These are phyloP conservation scores for Carapus acus DNA, from an alignment of 2,797 vertebrate genomes.

Conservation along the genomic window DNA sequence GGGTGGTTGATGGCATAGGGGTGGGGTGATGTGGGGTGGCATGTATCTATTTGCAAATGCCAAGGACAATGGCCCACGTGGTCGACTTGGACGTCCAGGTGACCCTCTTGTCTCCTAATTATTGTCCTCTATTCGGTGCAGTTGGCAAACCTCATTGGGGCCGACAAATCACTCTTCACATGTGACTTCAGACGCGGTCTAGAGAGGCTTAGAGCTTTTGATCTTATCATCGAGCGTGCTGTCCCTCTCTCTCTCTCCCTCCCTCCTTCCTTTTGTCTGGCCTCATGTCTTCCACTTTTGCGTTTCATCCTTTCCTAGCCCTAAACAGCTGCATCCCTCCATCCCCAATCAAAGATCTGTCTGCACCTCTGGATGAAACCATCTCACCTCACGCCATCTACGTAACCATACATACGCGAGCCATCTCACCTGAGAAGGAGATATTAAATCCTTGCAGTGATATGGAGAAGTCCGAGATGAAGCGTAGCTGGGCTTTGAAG, in stretches of 20 bases:
- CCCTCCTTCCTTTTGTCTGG: no score
- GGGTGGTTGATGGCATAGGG: neutral
- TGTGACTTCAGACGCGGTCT: conserved; percentile 44
- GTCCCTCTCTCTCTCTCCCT: conserved; percentile 19
- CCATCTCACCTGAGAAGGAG: conserved; percentile 68
- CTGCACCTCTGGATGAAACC: no score
- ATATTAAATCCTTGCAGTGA: conserved; percentile 78
- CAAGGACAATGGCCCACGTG: conserved; percentile 53
- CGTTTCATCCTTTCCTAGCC: conserved; percentile 7
- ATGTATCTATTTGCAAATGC: conserved; percentile 14
- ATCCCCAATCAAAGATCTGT: no score
- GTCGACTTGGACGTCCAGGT: conserved; percentile 57
- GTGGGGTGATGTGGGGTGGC: no score
- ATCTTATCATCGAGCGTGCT: conserved; percentile 43
- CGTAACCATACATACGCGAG: conserved; percentile 25
- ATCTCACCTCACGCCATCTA: conserved; percentile 1
- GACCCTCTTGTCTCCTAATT: conserved; percentile 62
- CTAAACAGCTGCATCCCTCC: neutral
- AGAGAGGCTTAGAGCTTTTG: conserved; percentile 46
- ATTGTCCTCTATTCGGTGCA: conserved; percentile 49
- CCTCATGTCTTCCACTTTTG: conserved; percentile 8
- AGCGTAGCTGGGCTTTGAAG: conserved; percentile 77
- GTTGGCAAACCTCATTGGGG: conserved; percentile 47
- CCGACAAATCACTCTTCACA: conserved; percentile 51
- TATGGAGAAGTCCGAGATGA: conserved; percentile 80